Base-by-base conservation (phyloP, 2,888 invertebrate species). In the Molorchus minor region DNA sequence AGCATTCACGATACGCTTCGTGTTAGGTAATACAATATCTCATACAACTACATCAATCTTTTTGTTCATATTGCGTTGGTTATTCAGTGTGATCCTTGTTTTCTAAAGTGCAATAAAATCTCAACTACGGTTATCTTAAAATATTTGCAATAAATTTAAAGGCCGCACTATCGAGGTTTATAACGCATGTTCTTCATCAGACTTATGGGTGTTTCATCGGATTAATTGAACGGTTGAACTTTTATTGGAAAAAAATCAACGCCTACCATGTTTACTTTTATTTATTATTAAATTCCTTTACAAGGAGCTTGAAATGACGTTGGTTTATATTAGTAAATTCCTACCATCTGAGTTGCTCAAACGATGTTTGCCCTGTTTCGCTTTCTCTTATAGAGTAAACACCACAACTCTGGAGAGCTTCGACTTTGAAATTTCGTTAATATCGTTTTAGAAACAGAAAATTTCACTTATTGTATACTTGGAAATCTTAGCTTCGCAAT, bases 191-290 rank as follows among this genome's bases (percentile, higher is more conserved):
- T 41, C n/a, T 43, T 43, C 21, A 43, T 20, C 21, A 8, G 43
- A 21, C 21, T 19, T 12, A 41, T 17, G 21, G 43, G 43, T 43
- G 43, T 43, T 40, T 8, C 16, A 40, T 2, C 40, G n/a, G 8
- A 40, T 40, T 40, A 40, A 40, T 43, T 20, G 19, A 43, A 20
- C 43, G 13, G 43, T 21, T 33, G 13, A 13, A 43, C 21, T 12
- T 43, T 21, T 21, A 43, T 4, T 7, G n/a, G 12, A 43, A 43
- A 21, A 16, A 8, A 2, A 1, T 20, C n/a, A 20, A 21, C 43
- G 13, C 43, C 43, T 43, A 43, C 43, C 4, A n/a, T 21, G 19
- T 43, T 10, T 21, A 33, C 33, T 33, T 33, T 33, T 33, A 33
- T 33, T 7, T 33, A 33, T 33, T 33, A 33, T 33, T 3, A 33